A percentile compares a stretch with the other conserved stretches of the same genome.
phyloP scores from a whole-genome alignment of 2,888 invertebrate species.

The Brachyptera putata region DNA sequence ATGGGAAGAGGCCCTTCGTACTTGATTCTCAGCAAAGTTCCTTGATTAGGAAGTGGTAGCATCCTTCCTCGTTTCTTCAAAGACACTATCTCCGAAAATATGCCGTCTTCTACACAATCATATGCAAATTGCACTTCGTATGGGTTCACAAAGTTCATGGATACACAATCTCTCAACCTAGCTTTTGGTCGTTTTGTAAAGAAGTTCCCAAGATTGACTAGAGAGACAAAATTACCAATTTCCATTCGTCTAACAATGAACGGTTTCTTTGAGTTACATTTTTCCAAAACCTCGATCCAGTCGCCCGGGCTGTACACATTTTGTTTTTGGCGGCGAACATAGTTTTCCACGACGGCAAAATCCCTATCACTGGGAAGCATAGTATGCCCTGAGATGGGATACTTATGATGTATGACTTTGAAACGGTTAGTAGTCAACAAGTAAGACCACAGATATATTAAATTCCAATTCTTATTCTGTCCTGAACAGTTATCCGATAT shows the following conservation, averaged over 20 bases:
- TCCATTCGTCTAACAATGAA: not conserved
- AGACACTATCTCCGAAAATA: not conserved
- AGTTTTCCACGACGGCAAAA: not conserved
- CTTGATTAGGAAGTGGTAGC: not conserved
- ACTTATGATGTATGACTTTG: not conserved
- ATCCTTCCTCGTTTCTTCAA: not conserved
- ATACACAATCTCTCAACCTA: not conserved
- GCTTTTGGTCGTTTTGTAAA: not conserved
- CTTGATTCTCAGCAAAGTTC: not conserved
- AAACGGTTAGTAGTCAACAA: not conserved
- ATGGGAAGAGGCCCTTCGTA: not conserved
- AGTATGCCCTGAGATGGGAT: not conserved
- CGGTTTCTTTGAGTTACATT: not conserved
- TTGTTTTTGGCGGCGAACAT: not conserved
- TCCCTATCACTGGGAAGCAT: slow-evolving; percentile 3
- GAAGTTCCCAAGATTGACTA: not conserved
- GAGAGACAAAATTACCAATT: not conserved
- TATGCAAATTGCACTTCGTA: not conserved
- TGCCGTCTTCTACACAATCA: not conserved
- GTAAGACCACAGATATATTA: not conserved
- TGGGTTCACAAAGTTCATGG: not conserved
- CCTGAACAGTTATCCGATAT: not conserved
- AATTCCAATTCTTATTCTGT: not conserved
- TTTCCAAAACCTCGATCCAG: not conserved
- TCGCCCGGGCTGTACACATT: not conserved